These are phyloP conservation scores for Cheilosia vernalis DNA, from an alignment of 2,888 invertebrate species.

Conservation along the genomic window DNA sequence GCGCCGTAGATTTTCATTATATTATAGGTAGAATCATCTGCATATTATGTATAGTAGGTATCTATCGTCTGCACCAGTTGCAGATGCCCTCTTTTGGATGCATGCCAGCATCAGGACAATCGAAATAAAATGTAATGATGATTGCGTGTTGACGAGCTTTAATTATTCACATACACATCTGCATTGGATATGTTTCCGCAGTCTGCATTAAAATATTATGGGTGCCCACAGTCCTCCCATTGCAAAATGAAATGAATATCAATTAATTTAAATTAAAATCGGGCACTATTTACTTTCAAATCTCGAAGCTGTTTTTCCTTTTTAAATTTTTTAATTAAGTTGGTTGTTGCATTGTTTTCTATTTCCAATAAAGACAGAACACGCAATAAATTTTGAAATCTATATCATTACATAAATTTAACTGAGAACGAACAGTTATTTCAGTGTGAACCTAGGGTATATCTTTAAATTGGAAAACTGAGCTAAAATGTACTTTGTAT, in stretches of 20 bases:
- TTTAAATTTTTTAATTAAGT: conserved; percentile 28
- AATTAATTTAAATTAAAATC: conserved; percentile 49
- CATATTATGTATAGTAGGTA: conserved; percentile 6
- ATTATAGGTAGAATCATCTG: conserved; percentile 56
- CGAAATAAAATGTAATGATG: conserved; percentile 70
- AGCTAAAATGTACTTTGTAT: conserved; percentile 29
- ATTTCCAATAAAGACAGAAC: background rate
- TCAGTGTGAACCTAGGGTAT: conserved; percentile 25
- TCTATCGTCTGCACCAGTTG: background rate
- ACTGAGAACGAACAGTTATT: conserved; percentile 35
- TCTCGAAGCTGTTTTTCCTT: background rate
- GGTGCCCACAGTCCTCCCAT: background rate
- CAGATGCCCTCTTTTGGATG: conserved; percentile 53
- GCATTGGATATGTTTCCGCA: conserved; percentile 47
- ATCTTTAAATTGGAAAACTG: conserved; percentile 27
- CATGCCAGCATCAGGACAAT: conserved; percentile 53
- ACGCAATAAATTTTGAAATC: conserved; percentile 37
- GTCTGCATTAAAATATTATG: conserved; percentile 43
- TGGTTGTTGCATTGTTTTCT: conserved; percentile 13
- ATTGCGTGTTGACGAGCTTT: conserved; percentile 70
- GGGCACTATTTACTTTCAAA: conserved; percentile 25
- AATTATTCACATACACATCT: conserved; percentile 54
- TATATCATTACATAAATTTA: conserved; percentile 47
- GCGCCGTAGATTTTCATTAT: conserved; percentile 62
- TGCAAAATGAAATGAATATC: conserved; percentile 28